A percentile compares a stretch with the other conserved stretches of the same genome.
phyloP scores from a whole-genome alignment of 2,797 vertebrate genomes.

The Pseudochromis fuscus region DNA sequence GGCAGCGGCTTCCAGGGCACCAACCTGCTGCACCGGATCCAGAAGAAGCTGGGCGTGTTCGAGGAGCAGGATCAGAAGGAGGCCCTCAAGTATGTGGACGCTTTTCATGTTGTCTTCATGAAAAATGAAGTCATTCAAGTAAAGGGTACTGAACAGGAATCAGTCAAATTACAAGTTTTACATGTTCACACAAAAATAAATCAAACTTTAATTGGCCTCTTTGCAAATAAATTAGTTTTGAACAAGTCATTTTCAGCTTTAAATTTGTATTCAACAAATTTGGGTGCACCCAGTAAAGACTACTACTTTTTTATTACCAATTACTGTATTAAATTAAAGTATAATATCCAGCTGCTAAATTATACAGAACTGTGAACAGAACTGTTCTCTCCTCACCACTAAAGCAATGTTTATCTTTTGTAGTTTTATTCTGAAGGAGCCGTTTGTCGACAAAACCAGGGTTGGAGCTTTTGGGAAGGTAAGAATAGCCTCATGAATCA shows the following conservation, averaged over 20 bases:
- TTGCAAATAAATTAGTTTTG: background rate
- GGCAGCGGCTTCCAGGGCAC: constrained; percentile 97
- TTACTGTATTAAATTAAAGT: background rate
- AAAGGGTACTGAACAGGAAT: background rate
- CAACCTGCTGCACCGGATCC: constrained; percentile 92
- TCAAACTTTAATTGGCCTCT: background rate
- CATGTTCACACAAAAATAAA: background rate
- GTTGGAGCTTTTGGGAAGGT: constrained; percentile 97
- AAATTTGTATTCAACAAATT: background rate
- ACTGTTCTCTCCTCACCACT: background rate
- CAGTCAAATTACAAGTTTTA: background rate
- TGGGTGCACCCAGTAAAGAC: too few species aligned
- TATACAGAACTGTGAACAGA: too few species aligned
- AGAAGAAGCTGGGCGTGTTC: constrained; percentile 88
- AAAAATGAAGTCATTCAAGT: too few species aligned
- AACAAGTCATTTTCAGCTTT: background rate
- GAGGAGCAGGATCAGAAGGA: constrained; percentile 93
- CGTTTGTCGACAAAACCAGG: constrained; percentile 90
- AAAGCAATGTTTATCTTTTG: constrained; percentile 21
- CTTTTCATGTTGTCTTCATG: background rate
- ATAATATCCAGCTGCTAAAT: too few species aligned
- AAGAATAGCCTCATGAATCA: constrained; percentile 40
- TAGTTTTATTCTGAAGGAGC: constrained; percentile 87
- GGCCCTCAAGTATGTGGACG: constrained; percentile 86
- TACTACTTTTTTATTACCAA: too few species aligned